Conservation (phyloP, 2,888 invertebrate genomes). For the Unio pictorum region DNA sequence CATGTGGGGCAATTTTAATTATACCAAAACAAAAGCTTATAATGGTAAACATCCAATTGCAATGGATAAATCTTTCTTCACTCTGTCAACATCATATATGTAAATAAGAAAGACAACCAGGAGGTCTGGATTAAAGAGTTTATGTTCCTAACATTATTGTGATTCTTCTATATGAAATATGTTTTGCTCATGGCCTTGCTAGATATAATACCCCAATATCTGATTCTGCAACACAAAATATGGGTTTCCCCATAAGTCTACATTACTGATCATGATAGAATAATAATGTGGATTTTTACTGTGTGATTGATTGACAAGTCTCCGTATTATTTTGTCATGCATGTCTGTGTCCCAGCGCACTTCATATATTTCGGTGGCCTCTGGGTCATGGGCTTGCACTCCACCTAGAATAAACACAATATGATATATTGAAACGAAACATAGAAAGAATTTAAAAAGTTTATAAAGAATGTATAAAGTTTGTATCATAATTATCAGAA, state of each 20-base stretch:
- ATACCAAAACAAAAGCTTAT: no score
- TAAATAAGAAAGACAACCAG: no score
- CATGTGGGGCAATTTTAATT: no score
- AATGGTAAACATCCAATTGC: no score
- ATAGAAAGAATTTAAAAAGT: neutral
- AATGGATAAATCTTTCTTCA: no score
- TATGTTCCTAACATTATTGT: no score
- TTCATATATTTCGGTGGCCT: constrained; percentile 44
- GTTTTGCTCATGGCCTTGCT: no score
- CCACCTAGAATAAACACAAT: constrained; percentile 1
- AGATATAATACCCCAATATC: no score
- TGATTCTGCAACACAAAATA: no score
- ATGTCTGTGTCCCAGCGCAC: constrained; percentile 66
- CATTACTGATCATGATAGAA: neutral
- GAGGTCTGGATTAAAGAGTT: no score
- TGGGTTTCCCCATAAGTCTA: neutral
- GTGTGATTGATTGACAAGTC: constrained; percentile 67
- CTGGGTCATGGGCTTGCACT: neutral
- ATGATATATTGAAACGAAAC: neutral
- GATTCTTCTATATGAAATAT: no score
- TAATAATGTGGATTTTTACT: constrained; percentile 49
- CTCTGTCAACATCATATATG: no score
- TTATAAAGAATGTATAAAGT: neutral
- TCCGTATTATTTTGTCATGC: constrained; percentile 63
- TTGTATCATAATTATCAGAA: neutral